Conservation (phyloP, 2,888 invertebrate species). For the Acanthopleura granulata region DNA sequence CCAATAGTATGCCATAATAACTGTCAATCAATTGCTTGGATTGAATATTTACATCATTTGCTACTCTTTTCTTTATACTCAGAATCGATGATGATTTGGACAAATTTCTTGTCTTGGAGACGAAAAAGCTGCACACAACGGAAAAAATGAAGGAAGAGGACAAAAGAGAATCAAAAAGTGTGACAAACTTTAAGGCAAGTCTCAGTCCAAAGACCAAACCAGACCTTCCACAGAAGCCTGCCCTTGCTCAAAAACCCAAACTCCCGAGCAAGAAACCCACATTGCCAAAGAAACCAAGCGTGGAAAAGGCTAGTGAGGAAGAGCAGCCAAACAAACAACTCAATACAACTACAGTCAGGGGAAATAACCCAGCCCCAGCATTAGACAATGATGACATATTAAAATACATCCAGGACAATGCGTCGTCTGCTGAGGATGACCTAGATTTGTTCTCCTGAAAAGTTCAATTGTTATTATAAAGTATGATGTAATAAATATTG, state of each 20-base stretch:
- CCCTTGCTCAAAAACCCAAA: constrained; percentile 14
- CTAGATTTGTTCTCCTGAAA: constrained; percentile 53
- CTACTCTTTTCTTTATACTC: neutral
- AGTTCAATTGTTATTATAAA: too few relatives aligned
- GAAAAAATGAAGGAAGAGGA: neutral
- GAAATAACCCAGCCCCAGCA: neutral
- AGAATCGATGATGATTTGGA: constrained; percentile 51
- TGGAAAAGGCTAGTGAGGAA: constrained; percentile 2
- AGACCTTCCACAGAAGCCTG: constrained; percentile 9
- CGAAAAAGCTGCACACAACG: neutral
- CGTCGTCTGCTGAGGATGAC: constrained; percentile 35
- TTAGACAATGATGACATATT: constrained; percentile 42
- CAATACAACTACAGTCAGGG: neutral
- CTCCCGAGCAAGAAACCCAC: constrained; percentile 7
- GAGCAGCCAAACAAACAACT: constrained; percentile 18
- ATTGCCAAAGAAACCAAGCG: neutral
- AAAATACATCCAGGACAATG: constrained; percentile 51
- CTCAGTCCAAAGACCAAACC: constrained; percentile 23
- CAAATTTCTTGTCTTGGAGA: constrained; percentile 31
- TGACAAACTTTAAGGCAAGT: too few relatives aligned
- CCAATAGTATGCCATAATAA: too few relatives aligned
- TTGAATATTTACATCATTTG: too few relatives aligned
- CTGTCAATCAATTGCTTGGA: too few relatives aligned
- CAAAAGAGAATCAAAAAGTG: too few relatives aligned
- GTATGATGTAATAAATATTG: too few relatives aligned